Conservation (phyloP, 2,888 invertebrate species). For the Eutolmus rufibarbis region DNA sequence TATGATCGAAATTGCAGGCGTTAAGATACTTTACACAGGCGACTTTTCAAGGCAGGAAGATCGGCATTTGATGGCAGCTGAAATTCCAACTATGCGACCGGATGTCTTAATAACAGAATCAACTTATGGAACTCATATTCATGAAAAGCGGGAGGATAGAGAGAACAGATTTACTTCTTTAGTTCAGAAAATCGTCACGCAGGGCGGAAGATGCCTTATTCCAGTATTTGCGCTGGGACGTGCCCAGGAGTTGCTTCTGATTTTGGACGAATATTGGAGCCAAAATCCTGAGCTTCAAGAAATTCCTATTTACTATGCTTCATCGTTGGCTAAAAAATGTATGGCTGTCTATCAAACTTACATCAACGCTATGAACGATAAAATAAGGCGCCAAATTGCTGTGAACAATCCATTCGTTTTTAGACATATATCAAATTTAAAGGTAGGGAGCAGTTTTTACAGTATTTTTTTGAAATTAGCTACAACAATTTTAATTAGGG, state of each 20-base stretch:
- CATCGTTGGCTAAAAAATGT: conserved; percentile 98
- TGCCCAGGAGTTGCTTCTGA: conserved; percentile 93
- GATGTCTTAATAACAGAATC: conserved; percentile 98
- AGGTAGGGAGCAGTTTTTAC: conserved; percentile 58
- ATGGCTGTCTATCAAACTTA: conserved; percentile 99
- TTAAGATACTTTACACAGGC: conserved; percentile 95
- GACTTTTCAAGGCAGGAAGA: conserved; percentile 99
- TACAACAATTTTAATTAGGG: conserved; percentile 58
- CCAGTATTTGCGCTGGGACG: conserved; percentile 98
- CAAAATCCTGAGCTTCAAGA: conserved; percentile 79
- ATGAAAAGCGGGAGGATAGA: conserved; percentile 96
- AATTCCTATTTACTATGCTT: conserved; percentile 99
- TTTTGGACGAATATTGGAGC: conserved; percentile 98
- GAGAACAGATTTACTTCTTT: conserved; percentile 92
- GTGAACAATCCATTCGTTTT: conserved; percentile 99
- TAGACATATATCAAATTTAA: conserved; percentile 93
- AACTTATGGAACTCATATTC: conserved; percentile 98
- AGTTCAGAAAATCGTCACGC: conserved; percentile 93
- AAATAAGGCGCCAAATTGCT: conserved; percentile 93
- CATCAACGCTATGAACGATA: conserved; percentile 99
- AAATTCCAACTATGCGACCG: conserved; percentile 94
- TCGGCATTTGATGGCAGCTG: conserved; percentile 98
- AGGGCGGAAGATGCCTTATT: conserved; percentile 98
- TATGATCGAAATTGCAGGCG: conserved; percentile 99
- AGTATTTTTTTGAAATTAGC: background rate